Conservation (phyloP, 2,888 invertebrate species). For the Acronicta aceris region DNA sequence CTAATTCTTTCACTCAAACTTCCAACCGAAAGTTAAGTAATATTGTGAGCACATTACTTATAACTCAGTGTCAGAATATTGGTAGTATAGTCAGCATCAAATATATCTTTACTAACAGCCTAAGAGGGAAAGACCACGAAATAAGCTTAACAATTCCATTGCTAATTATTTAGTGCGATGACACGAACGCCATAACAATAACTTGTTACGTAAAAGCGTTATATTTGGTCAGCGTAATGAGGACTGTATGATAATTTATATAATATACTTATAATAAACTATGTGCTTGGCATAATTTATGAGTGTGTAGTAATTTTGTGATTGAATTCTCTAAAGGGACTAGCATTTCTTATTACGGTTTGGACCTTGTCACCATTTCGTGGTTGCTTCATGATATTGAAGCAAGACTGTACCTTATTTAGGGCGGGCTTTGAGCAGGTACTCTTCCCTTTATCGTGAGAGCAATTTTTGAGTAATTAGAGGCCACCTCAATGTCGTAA, state of each 20-base stretch:
- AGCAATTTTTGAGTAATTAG: no score
- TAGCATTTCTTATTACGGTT: not conserved
- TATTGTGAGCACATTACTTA: no score
- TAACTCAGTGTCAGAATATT: no score
- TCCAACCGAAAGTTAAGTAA: no score
- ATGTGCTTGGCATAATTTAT: constrained; percentile 22
- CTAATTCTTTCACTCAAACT: no score
- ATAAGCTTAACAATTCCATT: constrained; percentile 24
- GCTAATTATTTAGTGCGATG: constrained; percentile 15
- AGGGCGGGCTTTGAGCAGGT: no score
- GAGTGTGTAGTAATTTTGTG: constrained; percentile 9
- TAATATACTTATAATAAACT: constrained; percentile 7
- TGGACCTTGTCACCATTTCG: not conserved
- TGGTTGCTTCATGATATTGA: not conserved
- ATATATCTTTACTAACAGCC: no score
- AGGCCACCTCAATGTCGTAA: no score
- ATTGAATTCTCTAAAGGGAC: not conserved
- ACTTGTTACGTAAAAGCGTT: constrained; percentile 11
- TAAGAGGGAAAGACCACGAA: not conserved
- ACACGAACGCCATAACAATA: constrained; percentile 26
- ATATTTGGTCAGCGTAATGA: constrained; percentile 28
- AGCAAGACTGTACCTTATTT: not conserved
- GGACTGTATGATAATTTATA: constrained; percentile 17
- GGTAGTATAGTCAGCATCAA: no score
- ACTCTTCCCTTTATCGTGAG: no score